A percentile compares a stretch with the other conserved stretches of the same genome.
These are phyloP conservation scores for Chaetops frenatus DNA, from an alignment of 2,113 vertebrate species.

Conservation along the genomic window DNA sequence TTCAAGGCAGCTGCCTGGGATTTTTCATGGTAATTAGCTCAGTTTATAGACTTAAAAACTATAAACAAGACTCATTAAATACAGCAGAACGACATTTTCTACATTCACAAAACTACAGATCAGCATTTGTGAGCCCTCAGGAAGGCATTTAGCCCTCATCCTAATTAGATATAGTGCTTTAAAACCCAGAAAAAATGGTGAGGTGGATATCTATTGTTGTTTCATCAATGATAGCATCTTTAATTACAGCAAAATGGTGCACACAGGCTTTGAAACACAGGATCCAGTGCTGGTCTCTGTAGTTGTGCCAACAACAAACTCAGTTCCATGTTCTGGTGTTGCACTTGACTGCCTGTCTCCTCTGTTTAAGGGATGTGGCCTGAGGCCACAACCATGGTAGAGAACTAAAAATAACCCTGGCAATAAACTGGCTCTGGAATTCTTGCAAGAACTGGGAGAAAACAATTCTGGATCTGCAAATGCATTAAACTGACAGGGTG, in stretches of 20 bases:
- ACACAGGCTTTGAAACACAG: conserved; percentile 30
- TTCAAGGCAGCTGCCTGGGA: conserved; percentile 2
- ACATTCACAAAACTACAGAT: conserved; percentile 16
- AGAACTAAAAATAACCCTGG: not conserved
- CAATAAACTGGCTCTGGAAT: not conserved
- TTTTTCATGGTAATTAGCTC: conserved; percentile 25
- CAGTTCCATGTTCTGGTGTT: not conserved
- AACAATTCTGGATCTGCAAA: not conserved
- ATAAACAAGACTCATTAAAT: conserved; percentile 43
- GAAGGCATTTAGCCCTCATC: not conserved
- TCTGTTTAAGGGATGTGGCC: not conserved
- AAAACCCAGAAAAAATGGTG: not conserved
- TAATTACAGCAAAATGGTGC: not conserved
- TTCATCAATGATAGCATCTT: conserved; percentile 1
- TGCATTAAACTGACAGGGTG: not conserved
- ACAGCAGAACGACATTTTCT: conserved; percentile 55
- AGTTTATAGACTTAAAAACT: conserved; percentile 49
- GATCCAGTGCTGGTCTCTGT: conserved; percentile 30
- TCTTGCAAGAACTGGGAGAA: not conserved
- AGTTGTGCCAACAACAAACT: not conserved
- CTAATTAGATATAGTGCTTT: conserved; percentile 32
- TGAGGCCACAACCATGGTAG: not conserved
- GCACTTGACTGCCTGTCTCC: conserved; percentile 7
- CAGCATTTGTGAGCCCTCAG: conserved; percentile 26
- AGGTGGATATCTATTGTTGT: conserved; percentile 24